Evolutionary conservation across 2,113 vertebrate genomes (phyloP).

Genomic region (Galbula dea): DNA sequence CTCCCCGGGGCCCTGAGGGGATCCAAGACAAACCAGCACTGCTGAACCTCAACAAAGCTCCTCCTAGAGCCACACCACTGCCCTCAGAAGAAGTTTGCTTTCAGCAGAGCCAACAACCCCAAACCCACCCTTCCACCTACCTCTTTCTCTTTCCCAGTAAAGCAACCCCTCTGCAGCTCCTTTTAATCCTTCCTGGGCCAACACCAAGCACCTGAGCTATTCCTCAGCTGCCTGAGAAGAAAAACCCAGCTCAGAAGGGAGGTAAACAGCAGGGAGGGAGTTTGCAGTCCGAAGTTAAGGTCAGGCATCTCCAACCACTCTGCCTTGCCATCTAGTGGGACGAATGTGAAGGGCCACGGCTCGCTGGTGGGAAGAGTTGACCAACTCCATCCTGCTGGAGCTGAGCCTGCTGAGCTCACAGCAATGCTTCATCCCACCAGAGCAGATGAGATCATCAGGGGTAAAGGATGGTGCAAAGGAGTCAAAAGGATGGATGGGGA

Average conservation of each 20-base stretch:
- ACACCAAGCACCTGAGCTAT: background rate
- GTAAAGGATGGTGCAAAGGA: background rate
- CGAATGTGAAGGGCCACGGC: background rate
- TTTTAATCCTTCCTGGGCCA: background rate
- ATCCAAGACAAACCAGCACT: background rate
- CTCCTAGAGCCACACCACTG: fast-evolving
- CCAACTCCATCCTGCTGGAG: background rate
- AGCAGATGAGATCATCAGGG: background rate
- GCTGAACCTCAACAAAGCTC: background rate
- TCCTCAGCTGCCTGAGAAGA: background rate
- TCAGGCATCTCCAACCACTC: background rate
- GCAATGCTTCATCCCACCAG: fast-evolving
- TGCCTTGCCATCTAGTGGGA: conserved; percentile 47
- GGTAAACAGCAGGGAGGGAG: background rate
- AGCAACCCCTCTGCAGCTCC: background rate
- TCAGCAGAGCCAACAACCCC: background rate
- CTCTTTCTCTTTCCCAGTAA: background rate
- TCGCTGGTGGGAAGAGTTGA: background rate
- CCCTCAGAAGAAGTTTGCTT: background rate
- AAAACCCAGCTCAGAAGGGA: background rate
- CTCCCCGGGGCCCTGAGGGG: fast-evolving
- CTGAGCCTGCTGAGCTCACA: background rate
- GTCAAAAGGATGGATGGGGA: background rate
- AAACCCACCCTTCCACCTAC: background rate
- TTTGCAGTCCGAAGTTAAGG: background rate